Base-by-base conservation (phyloP, 2,113 vertebrate genomes). In the Sterrhoptilus dennistouni region DNA sequence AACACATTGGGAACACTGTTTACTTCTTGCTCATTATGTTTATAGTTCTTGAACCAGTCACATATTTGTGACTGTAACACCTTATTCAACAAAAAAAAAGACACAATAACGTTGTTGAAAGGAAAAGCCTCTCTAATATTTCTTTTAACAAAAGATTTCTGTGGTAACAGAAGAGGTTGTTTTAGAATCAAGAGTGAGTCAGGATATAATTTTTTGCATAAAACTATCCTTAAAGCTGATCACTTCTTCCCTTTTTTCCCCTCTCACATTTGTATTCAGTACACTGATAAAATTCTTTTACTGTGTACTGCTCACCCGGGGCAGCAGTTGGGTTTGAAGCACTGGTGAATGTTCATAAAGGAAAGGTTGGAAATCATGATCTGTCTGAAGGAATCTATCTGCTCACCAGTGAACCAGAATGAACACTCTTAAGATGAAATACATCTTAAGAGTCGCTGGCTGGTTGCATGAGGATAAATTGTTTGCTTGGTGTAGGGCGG, bases 381-480 rank as follows among this genome's bases (percentile, higher is more conserved):
- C 49, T 90, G 18, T 89, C 79, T 88, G 86, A 80, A 87, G 60
- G 60, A 72, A 71, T 92, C 79, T 79, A 15, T 66, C 61, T 93
- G 11, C 91, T 95, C 83, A 83, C 18, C 86, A 93, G 28, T 77
- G 87, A 89, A 93, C 79, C 38, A 94, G n/a, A 94, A 77, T 71
- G 47, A 92, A 63, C 54, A 75, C 56, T 53, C 64, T 79, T 72
- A 59, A 53, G 38, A 11, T 95, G 83, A 93, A 87, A 96, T 59
- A 49, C 29, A 69, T 80, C 89, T 77, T 65, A 44, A 66, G 66
- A 64, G 83, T 92, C 31, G 3, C 87, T 92, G 40, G 17, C 61
- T 95, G 68, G 20, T 90, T 94, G 18, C 66, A 93, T 87, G 65
- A 87, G 45, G 54, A 64, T 57, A 86, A 95, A 85, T 90, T 88